Conservation (phyloP, 2,797 vertebrate genomes). For the Sebastes trivittatus region DNA sequence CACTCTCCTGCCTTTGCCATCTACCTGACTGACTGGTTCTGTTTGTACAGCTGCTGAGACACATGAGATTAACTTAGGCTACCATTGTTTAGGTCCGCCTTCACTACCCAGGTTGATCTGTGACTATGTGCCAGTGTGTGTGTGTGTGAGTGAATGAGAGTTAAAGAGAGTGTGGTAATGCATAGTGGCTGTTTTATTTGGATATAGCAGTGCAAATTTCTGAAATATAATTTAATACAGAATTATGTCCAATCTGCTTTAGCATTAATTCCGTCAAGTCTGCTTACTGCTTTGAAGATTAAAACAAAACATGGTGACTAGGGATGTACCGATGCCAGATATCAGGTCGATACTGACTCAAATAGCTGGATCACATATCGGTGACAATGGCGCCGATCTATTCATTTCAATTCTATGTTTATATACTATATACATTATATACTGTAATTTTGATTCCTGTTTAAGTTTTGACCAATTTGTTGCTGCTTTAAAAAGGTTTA, state of each 20-base stretch:
- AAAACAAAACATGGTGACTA: constrained; percentile 4
- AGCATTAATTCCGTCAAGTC: not conserved
- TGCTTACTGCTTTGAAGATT: not conserved
- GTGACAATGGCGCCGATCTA: too few relatives aligned
- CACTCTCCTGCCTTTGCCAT: constrained; percentile 14
- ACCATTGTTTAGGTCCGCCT: constrained; percentile 85
- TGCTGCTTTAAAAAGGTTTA: too few relatives aligned
- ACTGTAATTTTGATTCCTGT: too few relatives aligned
- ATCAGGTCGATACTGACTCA: too few relatives aligned
- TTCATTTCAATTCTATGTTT: too few relatives aligned
- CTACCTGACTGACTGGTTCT: constrained; percentile 73
- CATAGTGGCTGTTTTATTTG: not conserved
- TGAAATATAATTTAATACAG: constrained; percentile 2
- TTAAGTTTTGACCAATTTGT: too few relatives aligned
- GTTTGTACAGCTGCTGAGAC: constrained; percentile 93
- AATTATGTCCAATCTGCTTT: not conserved
- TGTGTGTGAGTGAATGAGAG: not conserved
- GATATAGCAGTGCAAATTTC: not conserved
- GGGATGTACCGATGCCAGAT: too few relatives aligned
- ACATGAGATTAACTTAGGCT: constrained; percentile 86
- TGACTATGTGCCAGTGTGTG: not conserved
- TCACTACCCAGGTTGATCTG: constrained; percentile 49
- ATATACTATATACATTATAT: too few relatives aligned
- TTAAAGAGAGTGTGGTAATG: not conserved
- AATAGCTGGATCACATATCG: too few relatives aligned